Percentiles rank a stretch among this genome's conserved stretches.
phyloP scores from a whole-genome alignment of 2,113 vertebrate species.

The Alethe diademata region DNA sequence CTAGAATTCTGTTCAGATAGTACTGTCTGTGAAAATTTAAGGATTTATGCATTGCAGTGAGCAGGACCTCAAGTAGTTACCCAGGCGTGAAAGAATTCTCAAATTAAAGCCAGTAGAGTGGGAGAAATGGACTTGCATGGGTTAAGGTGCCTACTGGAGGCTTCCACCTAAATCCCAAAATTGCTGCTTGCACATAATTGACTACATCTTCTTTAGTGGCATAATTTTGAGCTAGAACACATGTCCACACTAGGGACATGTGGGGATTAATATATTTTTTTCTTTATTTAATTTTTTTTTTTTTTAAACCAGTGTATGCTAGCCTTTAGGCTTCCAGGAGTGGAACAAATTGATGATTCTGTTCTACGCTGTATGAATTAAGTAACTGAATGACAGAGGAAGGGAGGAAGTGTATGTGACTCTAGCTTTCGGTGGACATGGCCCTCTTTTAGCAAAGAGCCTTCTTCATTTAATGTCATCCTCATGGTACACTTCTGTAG shows the following conservation, averaged over 20 bases:
- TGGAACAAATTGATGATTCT: neutral
- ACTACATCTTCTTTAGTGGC: neutral
- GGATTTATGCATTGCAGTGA: neutral
- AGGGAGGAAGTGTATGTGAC: neutral
- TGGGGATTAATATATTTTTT: neutral
- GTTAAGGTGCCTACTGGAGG: neutral
- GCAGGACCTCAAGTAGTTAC: neutral
- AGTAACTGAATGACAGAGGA: neutral
- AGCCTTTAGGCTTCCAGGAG: neutral
- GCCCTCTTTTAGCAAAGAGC: neutral
- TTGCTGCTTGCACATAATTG: neutral
- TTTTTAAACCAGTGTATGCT: neutral
- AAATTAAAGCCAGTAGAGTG: neutral
- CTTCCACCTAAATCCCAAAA: neutral
- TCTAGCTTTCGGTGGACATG: neutral
- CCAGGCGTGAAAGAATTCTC: neutral
- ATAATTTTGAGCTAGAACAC: neutral
- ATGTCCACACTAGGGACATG: neutral
- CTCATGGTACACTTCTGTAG: neutral
- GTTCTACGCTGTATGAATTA: neutral
- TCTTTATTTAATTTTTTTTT: neutral
- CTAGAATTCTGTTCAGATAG: neutral
- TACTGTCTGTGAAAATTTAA: neutral
- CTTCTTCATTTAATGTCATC: neutral
- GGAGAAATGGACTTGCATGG: neutral